phyloP scores from a whole-genome alignment of 2,113 vertebrate genomes.

The Ariopsis seemanni region DNA sequence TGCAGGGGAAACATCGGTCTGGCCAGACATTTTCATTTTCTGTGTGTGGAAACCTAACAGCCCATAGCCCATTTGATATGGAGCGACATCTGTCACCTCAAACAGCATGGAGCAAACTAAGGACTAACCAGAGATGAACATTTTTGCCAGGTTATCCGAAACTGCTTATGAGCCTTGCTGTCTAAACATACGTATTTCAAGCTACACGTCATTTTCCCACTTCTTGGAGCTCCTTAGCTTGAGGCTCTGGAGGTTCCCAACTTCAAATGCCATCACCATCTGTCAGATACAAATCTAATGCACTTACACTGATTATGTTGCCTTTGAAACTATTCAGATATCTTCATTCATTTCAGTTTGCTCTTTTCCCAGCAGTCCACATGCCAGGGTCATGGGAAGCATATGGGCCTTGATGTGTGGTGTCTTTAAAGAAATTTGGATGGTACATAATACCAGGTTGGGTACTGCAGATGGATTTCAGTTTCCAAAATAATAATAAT shows the following conservation, averaged over 20 bases:
- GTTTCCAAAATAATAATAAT: neutral
- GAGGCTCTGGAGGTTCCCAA: conserved; percentile 18
- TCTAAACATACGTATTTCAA: conserved; percentile 48
- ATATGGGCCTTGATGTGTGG: conserved; percentile 1
- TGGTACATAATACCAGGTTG: neutral
- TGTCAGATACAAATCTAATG: conserved; percentile 43
- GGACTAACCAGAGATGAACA: conserved; percentile 29
- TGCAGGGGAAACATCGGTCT: conserved; percentile 75
- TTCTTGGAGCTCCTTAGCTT: conserved; percentile 29
- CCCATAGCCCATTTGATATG: conserved; percentile 59
- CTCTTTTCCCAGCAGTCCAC: conserved; percentile 34
- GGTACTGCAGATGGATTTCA: neutral
- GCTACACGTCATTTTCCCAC: neutral
- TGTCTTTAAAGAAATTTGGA: conserved; percentile 11
- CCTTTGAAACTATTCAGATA: conserved; percentile 41
- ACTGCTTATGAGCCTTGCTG: conserved; percentile 31
- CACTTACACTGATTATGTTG: conserved; percentile 30
- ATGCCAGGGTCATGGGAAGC: conserved; percentile 29
- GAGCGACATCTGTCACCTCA: conserved; percentile 67
- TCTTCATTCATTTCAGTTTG: conserved; percentile 37
- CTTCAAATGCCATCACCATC: conserved; percentile 43
- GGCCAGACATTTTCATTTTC: conserved; percentile 73
- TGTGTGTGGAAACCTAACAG: conserved; percentile 72
- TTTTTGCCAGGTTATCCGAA: conserved; percentile 40
- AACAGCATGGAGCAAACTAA: conserved; percentile 22